Base-by-base conservation (phyloP, 2,797 vertebrate species). In the Lacerta agilis region DNA sequence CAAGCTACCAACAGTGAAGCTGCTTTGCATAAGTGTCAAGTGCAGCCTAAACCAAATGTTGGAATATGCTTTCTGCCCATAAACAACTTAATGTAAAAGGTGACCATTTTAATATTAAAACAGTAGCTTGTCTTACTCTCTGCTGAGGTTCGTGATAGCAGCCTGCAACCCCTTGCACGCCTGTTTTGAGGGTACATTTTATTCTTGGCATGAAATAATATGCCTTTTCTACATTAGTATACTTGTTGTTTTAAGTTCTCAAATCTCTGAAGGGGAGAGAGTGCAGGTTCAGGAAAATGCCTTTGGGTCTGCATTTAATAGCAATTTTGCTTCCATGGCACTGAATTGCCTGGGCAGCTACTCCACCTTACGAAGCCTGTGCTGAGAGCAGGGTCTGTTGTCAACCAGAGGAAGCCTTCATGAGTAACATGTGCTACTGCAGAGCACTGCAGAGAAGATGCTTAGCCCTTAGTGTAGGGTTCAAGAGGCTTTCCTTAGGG, bases 381-480 rank as follows among this genome's bases (percentile, higher is more conserved):
- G 0, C 27, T 41, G 87, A 85, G 67, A 71, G 92, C 86, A 90
- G 0, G 90, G 0, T 64, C 78, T 87, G 88, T 77, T 84, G 87
- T 92, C 90, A 92, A 0, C 84, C 43, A 3, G 0, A 0, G 81
- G 55, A 87, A 72, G n/a, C 36, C 89, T 93, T 45, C 86, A 93
- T 90, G 0, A 3, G 58, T 0, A 13, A 83, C 90, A 79, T 84
- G 89, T 27, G 93, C 66, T 45, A 88, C 87, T 0, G 0, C 0
- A 79, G 81, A 85, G 85, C 87, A 89, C 86, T 66, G 27, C 1
- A 0, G 67, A 82, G 92, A 87, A 92, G 89, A 88, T 89, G 90
- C 20, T 90, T 86, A 1, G 90, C 80, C 80, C 83, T 86, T 29
- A 71, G 86, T 66, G 36, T 0, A 0, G 66, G 84, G 58, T 79